Percentiles rank a stretch among this genome's conserved stretches.
phyloP scores from a whole-genome alignment of 2,888 invertebrate genomes.

The Phortica okadai region DNA sequence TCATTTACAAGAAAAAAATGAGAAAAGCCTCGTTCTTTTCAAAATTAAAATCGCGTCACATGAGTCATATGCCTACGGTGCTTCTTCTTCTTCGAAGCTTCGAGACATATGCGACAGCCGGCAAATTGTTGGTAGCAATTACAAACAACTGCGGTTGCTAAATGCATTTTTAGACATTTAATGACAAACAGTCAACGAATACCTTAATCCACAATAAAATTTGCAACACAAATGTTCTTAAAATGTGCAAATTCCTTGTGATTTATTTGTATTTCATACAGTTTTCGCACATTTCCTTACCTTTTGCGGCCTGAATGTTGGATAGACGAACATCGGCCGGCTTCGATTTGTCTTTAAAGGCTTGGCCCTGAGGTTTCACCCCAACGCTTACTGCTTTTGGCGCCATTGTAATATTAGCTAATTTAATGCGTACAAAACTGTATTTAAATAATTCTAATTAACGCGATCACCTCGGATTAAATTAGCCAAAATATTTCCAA shows the following conservation, averaged over 20 bases:
- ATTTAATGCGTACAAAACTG: background rate
- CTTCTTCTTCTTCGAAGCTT: slow-evolving; percentile 61
- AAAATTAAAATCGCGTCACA: slow-evolving; percentile 47
- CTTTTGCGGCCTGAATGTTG: slow-evolving; percentile 99
- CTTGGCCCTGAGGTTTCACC: slow-evolving; percentile 76
- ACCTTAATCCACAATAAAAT: background rate
- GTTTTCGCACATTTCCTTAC: slow-evolving; percentile 78
- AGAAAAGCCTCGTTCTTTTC: background rate
- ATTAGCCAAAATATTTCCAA: background rate
- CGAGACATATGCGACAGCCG: slow-evolving; percentile 50
- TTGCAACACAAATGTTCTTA: background rate
- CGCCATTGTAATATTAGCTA: slow-evolving; percentile 62
- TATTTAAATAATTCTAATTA: slow-evolving; percentile 42
- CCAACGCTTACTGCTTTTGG: slow-evolving; percentile 70
- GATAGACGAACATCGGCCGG: slow-evolving; percentile 95
- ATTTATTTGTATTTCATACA: background rate
- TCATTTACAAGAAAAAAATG: background rate
- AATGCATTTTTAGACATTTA: slow-evolving; percentile 34
- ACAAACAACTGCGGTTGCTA: slow-evolving; percentile 55
- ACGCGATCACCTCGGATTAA: slow-evolving; percentile 17
- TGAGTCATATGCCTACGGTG: slow-evolving; percentile 58
- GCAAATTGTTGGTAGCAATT: slow-evolving; percentile 41
- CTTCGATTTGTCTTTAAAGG: slow-evolving; percentile 94
- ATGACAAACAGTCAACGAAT: background rate
- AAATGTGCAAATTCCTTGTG: slow-evolving; percentile 28